These are phyloP conservation scores for Lycophotia porphyrea DNA, from an alignment of 2,888 invertebrate genomes.

Conservation along the genomic window DNA sequence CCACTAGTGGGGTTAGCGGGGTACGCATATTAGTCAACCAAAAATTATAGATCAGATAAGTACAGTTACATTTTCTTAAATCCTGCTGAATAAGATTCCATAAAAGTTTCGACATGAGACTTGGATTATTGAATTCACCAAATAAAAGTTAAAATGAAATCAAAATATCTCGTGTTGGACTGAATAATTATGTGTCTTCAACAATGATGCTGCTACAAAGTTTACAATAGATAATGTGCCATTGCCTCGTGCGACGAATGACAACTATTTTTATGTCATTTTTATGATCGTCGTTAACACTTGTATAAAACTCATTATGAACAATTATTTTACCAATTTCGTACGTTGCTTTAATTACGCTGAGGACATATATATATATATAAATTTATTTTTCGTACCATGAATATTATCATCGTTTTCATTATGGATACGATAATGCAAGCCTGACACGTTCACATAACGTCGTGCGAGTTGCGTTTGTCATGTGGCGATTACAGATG, in stretches of 20 bases:
- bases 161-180: background rate
- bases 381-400: constrained; percentile 15
- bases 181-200: background rate
- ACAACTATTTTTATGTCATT: background rate
- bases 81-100: background rate
- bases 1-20: too few species aligned
- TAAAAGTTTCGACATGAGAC: background rate
- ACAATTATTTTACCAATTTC: constrained; percentile 5
- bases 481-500: constrained; percentile 48
- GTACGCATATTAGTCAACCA: background rate
- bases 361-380: too few species aligned
- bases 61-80: background rate
- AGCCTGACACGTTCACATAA: constrained; percentile 19
- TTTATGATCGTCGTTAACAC: constrained; percentile 12
- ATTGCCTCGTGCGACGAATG: too few species aligned
- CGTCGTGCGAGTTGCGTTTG: constrained; percentile 39
- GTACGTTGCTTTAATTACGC: constrained; percentile 11
- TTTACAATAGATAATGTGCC: background rate
- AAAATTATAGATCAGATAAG: background rate
- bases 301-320: constrained; percentile 7
- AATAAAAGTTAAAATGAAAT: background rate
- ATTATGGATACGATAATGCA: constrained; percentile 28
- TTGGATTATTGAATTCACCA: background rate
- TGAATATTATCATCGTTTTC: constrained; percentile 30
- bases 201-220: background rate